Conservation (phyloP, 1,140 invertebrate genomes). For the Tetragnatha versicolor region DNA sequence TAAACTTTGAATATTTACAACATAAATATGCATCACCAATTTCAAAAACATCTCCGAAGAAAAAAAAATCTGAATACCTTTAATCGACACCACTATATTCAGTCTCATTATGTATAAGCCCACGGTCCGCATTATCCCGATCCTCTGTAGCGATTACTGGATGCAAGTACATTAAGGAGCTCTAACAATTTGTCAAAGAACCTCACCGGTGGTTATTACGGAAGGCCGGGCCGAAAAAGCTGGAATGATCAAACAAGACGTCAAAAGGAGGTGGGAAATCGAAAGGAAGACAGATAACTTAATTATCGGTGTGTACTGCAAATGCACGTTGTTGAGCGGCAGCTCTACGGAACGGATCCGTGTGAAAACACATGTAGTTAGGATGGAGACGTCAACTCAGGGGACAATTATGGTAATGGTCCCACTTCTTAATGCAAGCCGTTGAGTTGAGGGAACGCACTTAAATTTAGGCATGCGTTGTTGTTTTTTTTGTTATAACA, state of each 20-base stretch:
- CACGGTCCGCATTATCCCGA: no score
- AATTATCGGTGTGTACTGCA: conserved; percentile 3
- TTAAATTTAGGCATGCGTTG: no score
- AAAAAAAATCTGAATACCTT: no score
- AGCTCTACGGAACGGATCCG: background rate
- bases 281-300: conserved; percentile 21
- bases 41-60: no score
- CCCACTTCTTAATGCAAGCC: no score
- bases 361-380: background rate
- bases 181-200: conserved; percentile 2
- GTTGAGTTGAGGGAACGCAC: no score
- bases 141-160: no score
- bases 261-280: background rate
- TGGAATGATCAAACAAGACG: background rate
- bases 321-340: background rate
- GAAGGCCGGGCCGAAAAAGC: background rate
- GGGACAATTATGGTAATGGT: conserved; percentile 21
- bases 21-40: no score
- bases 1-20: no score
- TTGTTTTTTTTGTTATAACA: no score
- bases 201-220: background rate
- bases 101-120: no score
- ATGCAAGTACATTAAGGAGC: background rate
- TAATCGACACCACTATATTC: no score
- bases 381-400: background rate